These are phyloP conservation scores for Carcina quercana DNA, from an alignment of 2,888 invertebrate species.

Conservation along the genomic window DNA sequence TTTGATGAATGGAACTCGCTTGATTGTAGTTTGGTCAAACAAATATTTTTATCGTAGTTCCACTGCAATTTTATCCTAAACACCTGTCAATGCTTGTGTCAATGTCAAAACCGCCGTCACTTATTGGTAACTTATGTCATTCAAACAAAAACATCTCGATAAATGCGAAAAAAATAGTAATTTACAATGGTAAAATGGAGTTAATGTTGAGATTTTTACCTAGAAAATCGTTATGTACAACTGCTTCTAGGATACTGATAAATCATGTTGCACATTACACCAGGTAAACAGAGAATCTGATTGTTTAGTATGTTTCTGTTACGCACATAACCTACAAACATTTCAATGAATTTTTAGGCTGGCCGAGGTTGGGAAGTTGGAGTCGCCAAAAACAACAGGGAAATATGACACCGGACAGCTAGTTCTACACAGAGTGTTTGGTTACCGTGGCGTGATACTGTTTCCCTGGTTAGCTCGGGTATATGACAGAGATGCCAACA, in stretches of 20 bases:
- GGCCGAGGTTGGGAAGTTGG: conserved; percentile 94
- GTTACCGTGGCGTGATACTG: conserved; percentile 96
- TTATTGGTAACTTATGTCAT: no score
- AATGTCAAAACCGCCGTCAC: no score
- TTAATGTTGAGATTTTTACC: conserved; percentile 63
- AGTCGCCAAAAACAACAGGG: conserved; percentile 88
- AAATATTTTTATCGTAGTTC: no score
- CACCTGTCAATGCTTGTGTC: no score
- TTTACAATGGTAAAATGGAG: conserved; percentile 72
- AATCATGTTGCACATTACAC: conserved; percentile 63
- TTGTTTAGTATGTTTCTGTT: conserved; percentile 23
- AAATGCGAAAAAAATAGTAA: conserved; percentile 38
- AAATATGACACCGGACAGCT: conserved; percentile 97
- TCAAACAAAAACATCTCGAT: conserved; percentile 47
- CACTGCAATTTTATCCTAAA: no score
- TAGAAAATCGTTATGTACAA: conserved; percentile 46
- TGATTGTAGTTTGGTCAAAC: no score
- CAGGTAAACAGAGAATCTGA: conserved; percentile 34
- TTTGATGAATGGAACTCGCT: no score
- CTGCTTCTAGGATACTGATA: conserved; percentile 52
- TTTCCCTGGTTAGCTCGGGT: conserved; percentile 98
- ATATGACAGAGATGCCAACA: conserved; percentile 92
- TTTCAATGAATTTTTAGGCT: conserved; percentile 74
- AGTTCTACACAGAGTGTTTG: conserved; percentile 97
- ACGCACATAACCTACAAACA: conserved; percentile 50